Evolutionary conservation across 2,113 vertebrate genomes (phyloP).

Genomic region (Podilymbus podiceps): DNA sequence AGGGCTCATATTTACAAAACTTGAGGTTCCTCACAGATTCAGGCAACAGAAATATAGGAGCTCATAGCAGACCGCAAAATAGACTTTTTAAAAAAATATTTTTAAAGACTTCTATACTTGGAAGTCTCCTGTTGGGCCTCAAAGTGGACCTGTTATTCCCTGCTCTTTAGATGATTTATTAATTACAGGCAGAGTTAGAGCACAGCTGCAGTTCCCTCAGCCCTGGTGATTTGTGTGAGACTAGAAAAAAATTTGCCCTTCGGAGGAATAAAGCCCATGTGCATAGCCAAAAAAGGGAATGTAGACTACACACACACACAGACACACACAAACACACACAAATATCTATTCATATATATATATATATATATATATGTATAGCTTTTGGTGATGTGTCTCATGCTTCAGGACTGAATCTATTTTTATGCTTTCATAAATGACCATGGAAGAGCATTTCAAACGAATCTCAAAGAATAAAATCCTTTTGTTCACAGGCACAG

Average conservation of each 20-base stretch:
- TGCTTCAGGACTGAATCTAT: constrained; percentile 33
- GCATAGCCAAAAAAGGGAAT: background rate
- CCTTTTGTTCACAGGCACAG: constrained; percentile 41
- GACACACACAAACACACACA: background rate
- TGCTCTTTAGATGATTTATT: constrained; percentile 61
- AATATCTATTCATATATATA: background rate
- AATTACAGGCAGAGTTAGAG: constrained; percentile 28
- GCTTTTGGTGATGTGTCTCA: background rate
- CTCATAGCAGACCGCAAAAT: background rate
- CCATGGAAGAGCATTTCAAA: constrained; percentile 50
- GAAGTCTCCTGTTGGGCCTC: constrained; percentile 50
- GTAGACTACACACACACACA: background rate
- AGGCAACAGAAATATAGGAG: background rate
- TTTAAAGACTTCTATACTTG: background rate
- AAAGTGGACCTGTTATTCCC: constrained; percentile 37
- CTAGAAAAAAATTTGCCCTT: background rate
- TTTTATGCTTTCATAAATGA: constrained; percentile 44
- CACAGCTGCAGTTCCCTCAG: constrained; percentile 2
- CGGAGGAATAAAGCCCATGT: constrained; percentile 11
- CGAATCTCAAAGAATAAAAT: constrained; percentile 16
- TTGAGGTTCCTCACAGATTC: background rate
- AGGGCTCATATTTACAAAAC: background rate
- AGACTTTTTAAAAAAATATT: background rate
- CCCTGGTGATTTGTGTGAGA: constrained; percentile 28
- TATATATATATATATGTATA: background rate